These are phyloP conservation scores for Lampris incognitus DNA, from an alignment of 2,113 vertebrate species.

Conservation along the genomic window DNA sequence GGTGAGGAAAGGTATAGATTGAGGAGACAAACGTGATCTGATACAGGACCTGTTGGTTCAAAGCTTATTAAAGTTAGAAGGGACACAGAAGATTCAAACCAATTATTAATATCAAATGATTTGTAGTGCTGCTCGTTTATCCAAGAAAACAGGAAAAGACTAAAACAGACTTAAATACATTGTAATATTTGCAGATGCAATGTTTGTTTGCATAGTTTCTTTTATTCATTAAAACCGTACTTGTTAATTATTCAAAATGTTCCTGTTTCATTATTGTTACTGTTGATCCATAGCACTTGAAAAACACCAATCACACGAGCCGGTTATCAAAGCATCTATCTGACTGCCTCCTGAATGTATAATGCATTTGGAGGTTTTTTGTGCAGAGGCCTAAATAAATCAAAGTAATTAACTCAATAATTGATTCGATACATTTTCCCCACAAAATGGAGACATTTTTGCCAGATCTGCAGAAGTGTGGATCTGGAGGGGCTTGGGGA, in stretches of 20 bases:
- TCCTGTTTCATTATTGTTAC: slow-evolving; percentile 40
- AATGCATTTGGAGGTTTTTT: slow-evolving; percentile 52
- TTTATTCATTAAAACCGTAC: not conserved
- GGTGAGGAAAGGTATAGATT: not conserved
- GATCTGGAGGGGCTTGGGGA: slow-evolving; percentile 34
- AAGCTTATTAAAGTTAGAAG: not conserved
- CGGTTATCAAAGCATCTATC: slow-evolving; percentile 53
- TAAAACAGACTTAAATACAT: not conserved
- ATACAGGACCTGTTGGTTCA: not conserved
- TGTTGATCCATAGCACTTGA: slow-evolving; percentile 52
- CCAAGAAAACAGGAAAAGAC: not conserved
- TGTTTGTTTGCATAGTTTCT: not conserved
- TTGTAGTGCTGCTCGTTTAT: too few relatives aligned
- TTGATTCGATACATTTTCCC: slow-evolving; percentile 70
- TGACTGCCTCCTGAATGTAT: slow-evolving; percentile 54
- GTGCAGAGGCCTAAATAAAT: slow-evolving; percentile 70
- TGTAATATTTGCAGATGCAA: not conserved
- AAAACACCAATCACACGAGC: slow-evolving; percentile 37
- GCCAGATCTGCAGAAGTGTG: slow-evolving; percentile 62
- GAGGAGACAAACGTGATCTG: not conserved
- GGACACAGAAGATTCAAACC: not conserved
- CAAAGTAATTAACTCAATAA: slow-evolving; percentile 77
- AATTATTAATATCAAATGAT: too few relatives aligned
- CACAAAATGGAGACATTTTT: slow-evolving; percentile 65
- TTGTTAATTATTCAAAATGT: slow-evolving; percentile 43